Conservation (phyloP, 2,888 invertebrate species). For the Cephus runcator region DNA sequence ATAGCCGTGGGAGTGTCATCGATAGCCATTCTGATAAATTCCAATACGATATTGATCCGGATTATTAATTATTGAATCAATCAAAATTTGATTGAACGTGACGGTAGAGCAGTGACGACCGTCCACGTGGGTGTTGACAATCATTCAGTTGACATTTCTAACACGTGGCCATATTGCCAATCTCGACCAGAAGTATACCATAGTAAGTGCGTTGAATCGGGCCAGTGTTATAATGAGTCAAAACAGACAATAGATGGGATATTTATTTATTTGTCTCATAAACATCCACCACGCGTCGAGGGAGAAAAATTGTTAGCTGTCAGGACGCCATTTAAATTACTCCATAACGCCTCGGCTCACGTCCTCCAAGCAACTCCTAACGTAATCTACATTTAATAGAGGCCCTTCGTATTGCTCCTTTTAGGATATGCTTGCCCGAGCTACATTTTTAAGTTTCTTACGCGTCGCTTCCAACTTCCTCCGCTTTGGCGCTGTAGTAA, state of each 20-base stretch:
- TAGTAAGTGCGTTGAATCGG: background rate
- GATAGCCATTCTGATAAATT: background rate
- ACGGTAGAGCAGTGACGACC: background rate
- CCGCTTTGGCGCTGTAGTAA: background rate
- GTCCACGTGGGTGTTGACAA: background rate
- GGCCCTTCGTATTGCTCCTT: slow-evolving; percentile 12
- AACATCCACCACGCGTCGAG: background rate
- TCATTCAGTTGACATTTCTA: background rate
- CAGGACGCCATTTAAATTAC: background rate
- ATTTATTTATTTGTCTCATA: background rate
- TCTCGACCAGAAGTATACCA: background rate
- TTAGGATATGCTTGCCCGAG: slow-evolving; percentile 4
- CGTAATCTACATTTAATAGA: slow-evolving; percentile 24
- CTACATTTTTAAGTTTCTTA: background rate
- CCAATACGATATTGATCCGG: background rate
- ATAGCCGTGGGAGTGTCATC: background rate
- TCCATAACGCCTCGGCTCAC: background rate
- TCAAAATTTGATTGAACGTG: background rate
- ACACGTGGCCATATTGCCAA: background rate
- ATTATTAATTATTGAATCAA: background rate
- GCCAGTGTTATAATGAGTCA: background rate
- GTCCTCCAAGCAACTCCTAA: background rate
- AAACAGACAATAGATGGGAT: background rate
- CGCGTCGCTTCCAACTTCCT: background rate
- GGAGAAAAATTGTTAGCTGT: background rate